These are phyloP conservation scores for Ptychochromis oligacanthus DNA, from an alignment of 2,113 vertebrate species.

Conservation along the genomic window DNA sequence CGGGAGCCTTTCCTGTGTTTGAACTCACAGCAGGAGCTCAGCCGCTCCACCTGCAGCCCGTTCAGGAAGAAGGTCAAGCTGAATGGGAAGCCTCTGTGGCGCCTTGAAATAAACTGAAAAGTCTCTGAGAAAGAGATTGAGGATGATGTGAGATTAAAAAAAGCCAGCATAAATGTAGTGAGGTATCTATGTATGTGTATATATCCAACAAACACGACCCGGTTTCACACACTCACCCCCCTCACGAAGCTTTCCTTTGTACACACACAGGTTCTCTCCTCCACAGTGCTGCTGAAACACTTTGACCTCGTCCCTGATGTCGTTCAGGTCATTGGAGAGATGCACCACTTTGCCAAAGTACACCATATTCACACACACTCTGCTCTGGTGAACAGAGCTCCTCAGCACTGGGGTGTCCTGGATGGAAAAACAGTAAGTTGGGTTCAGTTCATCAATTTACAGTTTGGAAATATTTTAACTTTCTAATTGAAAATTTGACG, in stretches of 20 bases:
- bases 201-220: neutral
- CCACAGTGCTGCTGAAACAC: constrained; percentile 96
- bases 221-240: constrained; percentile 82
- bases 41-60: constrained; percentile 88
- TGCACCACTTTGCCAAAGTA: constrained; percentile 88
- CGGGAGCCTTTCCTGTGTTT: constrained; percentile 84
- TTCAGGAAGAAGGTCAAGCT: constrained; percentile 95
- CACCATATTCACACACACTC: constrained; percentile 85
- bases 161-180: neutral
- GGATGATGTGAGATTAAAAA: neutral
- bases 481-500: neutral
- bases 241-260: constrained; percentile 85
- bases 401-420: constrained; percentile 82
- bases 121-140: constrained; percentile 78
- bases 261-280: constrained; percentile 95
- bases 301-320: constrained; percentile 87
- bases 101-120: constrained; percentile 89
- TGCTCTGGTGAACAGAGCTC: constrained; percentile 79
- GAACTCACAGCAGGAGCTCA: constrained; percentile 98
- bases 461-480: neutral
- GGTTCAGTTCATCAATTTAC: neutral
- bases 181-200: neutral
- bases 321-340: constrained; percentile 77
- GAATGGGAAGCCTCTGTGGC: constrained; percentile 93
- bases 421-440: constrained; percentile 2